phyloP scores from a whole-genome alignment of 1,140 invertebrate genomes.

The Hypothenemus hampei region DNA sequence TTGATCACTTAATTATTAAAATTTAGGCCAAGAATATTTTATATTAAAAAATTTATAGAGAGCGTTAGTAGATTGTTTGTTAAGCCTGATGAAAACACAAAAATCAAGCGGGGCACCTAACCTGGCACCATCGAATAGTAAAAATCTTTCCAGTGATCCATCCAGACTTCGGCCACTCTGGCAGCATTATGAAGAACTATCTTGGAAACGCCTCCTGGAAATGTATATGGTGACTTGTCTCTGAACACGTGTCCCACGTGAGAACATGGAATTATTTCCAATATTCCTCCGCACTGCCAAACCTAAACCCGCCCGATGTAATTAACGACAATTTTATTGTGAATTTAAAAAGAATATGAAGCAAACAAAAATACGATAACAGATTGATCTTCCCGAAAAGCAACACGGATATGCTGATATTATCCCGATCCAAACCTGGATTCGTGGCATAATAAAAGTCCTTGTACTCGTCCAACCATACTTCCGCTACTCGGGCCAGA shows the following conservation, averaged over 20 bases:
- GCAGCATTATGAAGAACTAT: conserved; percentile 96
- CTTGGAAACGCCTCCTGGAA: conserved; percentile 96
- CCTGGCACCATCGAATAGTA: conserved; percentile 98
- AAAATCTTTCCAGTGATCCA: conserved; percentile 98
- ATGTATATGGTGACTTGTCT: conserved; percentile 98
- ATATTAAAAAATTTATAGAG: not conserved
- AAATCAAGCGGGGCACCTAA: conserved; percentile 51
- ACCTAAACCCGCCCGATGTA: too few relatives aligned
- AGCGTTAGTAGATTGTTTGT: too few relatives aligned
- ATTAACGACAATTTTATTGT: too few relatives aligned
- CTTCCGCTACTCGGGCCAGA: conserved; percentile 90
- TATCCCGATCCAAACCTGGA: conserved; percentile 83
- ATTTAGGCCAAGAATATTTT: not conserved
- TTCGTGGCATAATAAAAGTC: conserved; percentile 98
- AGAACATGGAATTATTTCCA: conserved; percentile 95
- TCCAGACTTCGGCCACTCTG: conserved; percentile 94
- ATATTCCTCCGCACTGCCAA: conserved; percentile 93
- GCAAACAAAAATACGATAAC: too few relatives aligned
- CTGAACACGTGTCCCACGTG: conserved; percentile 98
- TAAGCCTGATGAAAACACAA: conserved; percentile 78
- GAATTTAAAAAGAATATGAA: too few relatives aligned
- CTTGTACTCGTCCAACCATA: conserved; percentile 98
- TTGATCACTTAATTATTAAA: not conserved
- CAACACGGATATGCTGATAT: too few relatives aligned
- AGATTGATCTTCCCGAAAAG: too few relatives aligned